These are phyloP conservation scores for Sarcophaga subvicina DNA, from an alignment of 2,888 invertebrate genomes.

Conservation along the genomic window DNA sequence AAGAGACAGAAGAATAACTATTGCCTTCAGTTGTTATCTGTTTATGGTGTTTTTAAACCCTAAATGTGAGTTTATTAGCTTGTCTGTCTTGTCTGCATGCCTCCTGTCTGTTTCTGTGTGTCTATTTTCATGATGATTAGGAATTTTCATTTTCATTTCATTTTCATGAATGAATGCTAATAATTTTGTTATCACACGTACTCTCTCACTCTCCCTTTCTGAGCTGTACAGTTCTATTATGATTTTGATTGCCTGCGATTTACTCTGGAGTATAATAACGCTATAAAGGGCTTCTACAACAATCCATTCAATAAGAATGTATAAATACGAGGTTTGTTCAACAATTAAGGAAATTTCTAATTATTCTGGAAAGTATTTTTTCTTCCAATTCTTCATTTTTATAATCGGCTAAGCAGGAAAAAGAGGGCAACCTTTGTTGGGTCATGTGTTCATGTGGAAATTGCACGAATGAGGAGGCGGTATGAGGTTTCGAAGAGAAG, in stretches of 20 bases:
- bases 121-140: not conserved
- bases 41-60: conserved; percentile 1
- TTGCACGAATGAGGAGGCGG: too few species aligned
- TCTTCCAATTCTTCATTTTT: too few species aligned
- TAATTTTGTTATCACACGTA: conserved; percentile 32
- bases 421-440: too few species aligned
- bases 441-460: too few species aligned
- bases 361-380: too few species aligned
- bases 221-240: conserved; percentile 29
- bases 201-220: not conserved
- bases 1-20: too few species aligned
- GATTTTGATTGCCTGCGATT: conserved; percentile 43
- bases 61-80: not conserved
- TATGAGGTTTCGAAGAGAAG: too few species aligned
- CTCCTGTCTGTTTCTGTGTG: not conserved
- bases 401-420: too few species aligned
- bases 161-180: conserved; percentile 21
- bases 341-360: not conserved
- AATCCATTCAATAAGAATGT: too few species aligned
- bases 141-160: not conserved
- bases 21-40: not conserved
- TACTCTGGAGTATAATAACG: conserved; percentile 31
- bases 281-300: not conserved
- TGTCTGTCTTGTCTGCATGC: not conserved
- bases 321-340: too few species aligned